Conservation (phyloP, 53 echinoderm and acorn worm genomes). For the Luidia sarsii region DNA sequence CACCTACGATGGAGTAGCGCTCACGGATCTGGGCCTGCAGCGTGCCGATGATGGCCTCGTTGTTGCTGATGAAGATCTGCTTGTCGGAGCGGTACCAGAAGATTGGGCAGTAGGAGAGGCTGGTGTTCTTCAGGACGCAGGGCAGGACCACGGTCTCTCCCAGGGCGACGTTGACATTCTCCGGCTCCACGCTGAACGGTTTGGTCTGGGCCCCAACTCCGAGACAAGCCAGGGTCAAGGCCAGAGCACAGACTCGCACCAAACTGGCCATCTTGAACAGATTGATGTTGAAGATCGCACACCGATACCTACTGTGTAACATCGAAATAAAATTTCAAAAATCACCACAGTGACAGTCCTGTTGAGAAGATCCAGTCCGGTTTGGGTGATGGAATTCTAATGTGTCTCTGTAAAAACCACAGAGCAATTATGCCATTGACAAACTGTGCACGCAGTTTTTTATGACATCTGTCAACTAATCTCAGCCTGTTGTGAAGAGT, state of each 20-base stretch:
- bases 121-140: slow-evolving; percentile 51
- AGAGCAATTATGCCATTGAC: too few relatives aligned
- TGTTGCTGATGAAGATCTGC: slow-evolving; percentile 63
- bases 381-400: too few relatives aligned
- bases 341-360: too few relatives aligned
- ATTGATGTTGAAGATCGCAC: too few relatives aligned
- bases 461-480: too few relatives aligned
- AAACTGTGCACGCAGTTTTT: too few relatives aligned
- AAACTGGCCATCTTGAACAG: background rate
- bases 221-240: slow-evolving; percentile 7
- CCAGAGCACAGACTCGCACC: background rate
- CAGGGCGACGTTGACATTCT: slow-evolving; percentile 18
- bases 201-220: background rate
- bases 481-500: too few relatives aligned
- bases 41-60: slow-evolving; percentile 17
- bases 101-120: slow-evolving; percentile 45
- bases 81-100: slow-evolving; percentile 76
- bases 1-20: slow-evolving; percentile 67
- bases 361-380: too few relatives aligned
- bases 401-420: too few relatives aligned
- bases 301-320: too few relatives aligned
- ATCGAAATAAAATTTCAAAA: too few relatives aligned
- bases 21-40: slow-evolving; percentile 1
- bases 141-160: slow-evolving; percentile 56
- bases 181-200: slow-evolving; percentile 51